Conservation (phyloP, 2,797 vertebrate genomes). For the Myripristis jacobus region DNA sequence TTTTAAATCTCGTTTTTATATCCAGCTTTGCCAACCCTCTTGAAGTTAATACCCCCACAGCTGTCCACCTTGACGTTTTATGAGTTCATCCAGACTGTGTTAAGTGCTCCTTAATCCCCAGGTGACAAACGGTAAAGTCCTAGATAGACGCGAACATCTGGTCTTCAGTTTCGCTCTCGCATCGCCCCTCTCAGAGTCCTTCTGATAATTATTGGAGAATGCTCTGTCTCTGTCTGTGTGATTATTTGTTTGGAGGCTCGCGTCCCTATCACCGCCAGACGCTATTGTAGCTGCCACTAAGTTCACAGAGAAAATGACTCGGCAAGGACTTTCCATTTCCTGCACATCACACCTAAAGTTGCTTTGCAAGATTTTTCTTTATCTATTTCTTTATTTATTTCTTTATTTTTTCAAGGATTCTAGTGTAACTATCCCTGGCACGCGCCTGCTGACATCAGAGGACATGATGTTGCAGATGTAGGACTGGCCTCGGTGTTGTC, state of each 20-base stretch:
- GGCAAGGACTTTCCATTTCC: conserved; percentile 18
- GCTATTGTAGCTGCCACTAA: not conserved
- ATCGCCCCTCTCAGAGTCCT: conserved; percentile 6
- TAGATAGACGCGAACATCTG: conserved; percentile 16
- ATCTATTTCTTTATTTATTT: not conserved
- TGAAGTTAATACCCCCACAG: conserved; percentile 20
- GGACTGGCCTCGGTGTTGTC: not conserved
- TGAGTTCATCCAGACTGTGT: conserved; percentile 12
- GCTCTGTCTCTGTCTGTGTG: conserved; percentile 1
- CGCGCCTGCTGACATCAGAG: conserved; percentile 7
- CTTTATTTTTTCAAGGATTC: not conserved
- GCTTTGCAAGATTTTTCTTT: too few species aligned
- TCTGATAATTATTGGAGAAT: conserved; percentile 22
- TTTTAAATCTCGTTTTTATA: conserved; percentile 36
- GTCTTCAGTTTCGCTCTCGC: not conserved
- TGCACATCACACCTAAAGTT: too few species aligned
- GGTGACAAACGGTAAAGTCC: conserved; percentile 5
- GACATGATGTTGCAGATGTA: conserved; percentile 3
- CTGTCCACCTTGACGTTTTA: conserved; percentile 39
- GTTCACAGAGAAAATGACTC: conserved; percentile 18
- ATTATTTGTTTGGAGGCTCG: conserved; percentile 7
- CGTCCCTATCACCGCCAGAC: conserved; percentile 7
- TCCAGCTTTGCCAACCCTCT: conserved; percentile 23
- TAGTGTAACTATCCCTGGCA: not conserved
- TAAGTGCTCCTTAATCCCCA: conserved; percentile 24